A percentile compares a stretch with the other conserved stretches of the same genome.
Evolutionary conservation across 2,113 vertebrate species (phyloP).

Genomic region (Megaceryle maxima): DNA sequence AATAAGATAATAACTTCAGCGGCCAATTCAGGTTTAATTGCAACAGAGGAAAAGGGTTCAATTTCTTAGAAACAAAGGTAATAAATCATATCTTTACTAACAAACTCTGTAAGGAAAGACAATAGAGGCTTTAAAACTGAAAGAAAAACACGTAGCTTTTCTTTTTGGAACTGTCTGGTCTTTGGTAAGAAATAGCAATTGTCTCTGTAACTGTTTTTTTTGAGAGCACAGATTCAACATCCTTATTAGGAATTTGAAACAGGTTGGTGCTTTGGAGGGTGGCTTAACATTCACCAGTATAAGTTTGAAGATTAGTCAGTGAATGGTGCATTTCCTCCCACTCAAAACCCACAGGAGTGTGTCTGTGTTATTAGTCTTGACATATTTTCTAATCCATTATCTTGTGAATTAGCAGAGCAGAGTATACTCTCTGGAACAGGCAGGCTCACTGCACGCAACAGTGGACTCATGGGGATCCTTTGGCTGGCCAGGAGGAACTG

Average conservation of each 20-base stretch:
- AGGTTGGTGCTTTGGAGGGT: conserved; percentile 12
- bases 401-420: conserved; percentile 26
- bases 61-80: not conserved
- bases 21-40: not conserved
- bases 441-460: not conserved
- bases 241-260: conserved; percentile 50
- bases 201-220: not conserved
- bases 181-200: not conserved
- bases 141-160: not conserved
- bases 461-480: not conserved
- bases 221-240: not conserved
- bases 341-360: conserved; percentile 41
- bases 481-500: conserved; percentile 4
- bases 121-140: not conserved
- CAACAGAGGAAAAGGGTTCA: not conserved
- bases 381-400: conserved; percentile 54
- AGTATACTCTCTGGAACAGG: not conserved
- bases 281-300: conserved; percentile 22
- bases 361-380: conserved; percentile 42
- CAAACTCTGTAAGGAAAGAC: not conserved
- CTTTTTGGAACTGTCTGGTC: not conserved
- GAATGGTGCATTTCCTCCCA: conserved; percentile 48
- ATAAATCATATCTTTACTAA: not conserved
- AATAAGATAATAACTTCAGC: not conserved
- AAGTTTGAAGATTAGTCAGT: conserved; percentile 62